phyloP scores from a whole-genome alignment of 2,888 invertebrate species.

The Sipunculus nudus region DNA sequence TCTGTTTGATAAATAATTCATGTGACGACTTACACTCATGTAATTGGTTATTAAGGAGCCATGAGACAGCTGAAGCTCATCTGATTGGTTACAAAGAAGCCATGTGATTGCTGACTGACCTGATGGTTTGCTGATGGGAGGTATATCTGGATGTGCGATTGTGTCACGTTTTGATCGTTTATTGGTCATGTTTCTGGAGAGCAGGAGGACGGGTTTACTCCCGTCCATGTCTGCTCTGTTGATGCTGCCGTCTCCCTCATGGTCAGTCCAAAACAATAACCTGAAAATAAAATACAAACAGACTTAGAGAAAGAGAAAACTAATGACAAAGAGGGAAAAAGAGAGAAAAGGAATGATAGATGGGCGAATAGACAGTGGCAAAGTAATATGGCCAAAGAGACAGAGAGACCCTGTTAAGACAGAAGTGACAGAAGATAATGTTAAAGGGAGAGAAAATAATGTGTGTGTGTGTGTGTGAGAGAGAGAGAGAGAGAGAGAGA shows the following conservation, averaged over 20 bases:
- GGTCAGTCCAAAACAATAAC: conserved; percentile 72
- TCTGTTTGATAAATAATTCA: too few species aligned
- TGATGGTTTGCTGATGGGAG: too few species aligned
- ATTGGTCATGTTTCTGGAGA: too few species aligned
- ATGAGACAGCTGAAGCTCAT: too few species aligned
- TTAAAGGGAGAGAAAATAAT: conserved; percentile 9
- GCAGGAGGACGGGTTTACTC: too few species aligned
- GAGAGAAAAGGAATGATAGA: background rate
- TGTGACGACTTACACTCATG: too few species aligned
- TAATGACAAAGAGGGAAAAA: background rate
- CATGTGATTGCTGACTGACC: too few species aligned
- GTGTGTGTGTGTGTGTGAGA: conserved; percentile 13
- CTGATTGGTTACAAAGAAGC: too few species aligned
- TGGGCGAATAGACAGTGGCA: background rate
- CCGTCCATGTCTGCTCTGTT: conserved; percentile 78
- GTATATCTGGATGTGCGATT: too few species aligned
- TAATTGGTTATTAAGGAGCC: too few species aligned
- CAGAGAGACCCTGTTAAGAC: background rate
- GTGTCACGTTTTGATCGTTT: too few species aligned
- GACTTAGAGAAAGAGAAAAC: background rate
- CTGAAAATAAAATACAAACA: conserved; percentile 48
- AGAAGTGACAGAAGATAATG: background rate
- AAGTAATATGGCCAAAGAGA: background rate
- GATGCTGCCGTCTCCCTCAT: conserved; percentile 69
- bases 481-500: conserved; percentile 17